These are phyloP conservation scores for Zaprionus lachaisei DNA, from an alignment of 1,140 invertebrate genomes.

Conservation along the genomic window DNA sequence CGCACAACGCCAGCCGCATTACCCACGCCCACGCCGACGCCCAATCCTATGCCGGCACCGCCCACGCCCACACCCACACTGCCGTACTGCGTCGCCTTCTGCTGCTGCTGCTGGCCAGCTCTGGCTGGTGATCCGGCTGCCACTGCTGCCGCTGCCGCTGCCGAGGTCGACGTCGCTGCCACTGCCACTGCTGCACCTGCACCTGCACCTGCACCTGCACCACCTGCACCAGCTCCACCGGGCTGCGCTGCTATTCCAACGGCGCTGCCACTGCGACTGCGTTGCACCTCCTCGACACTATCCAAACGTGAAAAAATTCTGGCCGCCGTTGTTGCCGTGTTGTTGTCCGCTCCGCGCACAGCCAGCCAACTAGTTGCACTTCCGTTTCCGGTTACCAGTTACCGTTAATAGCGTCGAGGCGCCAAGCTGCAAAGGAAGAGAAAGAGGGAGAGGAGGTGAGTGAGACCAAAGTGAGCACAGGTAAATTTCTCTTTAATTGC, in stretches of 20 bases:
- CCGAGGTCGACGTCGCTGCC: background rate
- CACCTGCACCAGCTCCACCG: conserved; percentile 53
- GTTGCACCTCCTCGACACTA: conserved; percentile 82
- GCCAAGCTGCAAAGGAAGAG: conserved; percentile 1
- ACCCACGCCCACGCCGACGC: conserved; percentile 44
- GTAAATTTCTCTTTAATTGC: conserved; percentile 68
- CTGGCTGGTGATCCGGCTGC: conserved; percentile 75
- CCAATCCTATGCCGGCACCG: conserved; percentile 35
- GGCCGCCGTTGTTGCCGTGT: conserved; percentile 84
- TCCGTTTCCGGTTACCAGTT: conserved; percentile 15
- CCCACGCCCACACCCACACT: conserved; percentile 47
- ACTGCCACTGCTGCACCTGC: conserved; percentile 67
- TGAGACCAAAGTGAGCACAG: conserved; percentile 10
- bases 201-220: conserved; percentile 58
- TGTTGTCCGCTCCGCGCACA: conserved; percentile 46
- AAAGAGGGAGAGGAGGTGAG: background rate
- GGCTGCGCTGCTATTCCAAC: conserved; percentile 63
- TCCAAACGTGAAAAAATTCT: conserved; percentile 84
- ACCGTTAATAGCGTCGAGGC: conserved; percentile 8
- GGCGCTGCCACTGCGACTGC: conserved; percentile 81
- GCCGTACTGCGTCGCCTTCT: conserved; percentile 44
- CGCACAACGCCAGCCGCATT: conserved; percentile 40
- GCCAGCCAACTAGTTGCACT: conserved; percentile 41
- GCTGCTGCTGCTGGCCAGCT: conserved; percentile 65
- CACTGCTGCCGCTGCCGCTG: conserved; percentile 56